Conservation (phyloP, 53 echinoderm and acorn worm genomes). For the Echinarachnius parma region DNA sequence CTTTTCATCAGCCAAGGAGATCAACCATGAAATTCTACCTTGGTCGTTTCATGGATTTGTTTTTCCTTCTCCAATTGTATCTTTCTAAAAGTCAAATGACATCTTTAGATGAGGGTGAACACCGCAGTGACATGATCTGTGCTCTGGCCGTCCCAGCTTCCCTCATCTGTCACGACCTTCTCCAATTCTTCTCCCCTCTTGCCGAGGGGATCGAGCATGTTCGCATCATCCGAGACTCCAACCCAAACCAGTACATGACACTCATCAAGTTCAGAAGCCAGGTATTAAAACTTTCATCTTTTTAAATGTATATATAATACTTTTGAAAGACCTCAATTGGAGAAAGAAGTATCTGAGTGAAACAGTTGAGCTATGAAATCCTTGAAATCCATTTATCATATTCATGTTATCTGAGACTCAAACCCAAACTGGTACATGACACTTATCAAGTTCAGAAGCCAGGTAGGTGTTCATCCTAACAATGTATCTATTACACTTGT, state of each 20-base stretch:
- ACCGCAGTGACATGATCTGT: constrained; percentile 93
- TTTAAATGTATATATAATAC: no score
- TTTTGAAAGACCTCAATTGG: no score
- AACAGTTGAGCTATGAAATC: not conserved
- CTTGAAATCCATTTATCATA: not conserved
- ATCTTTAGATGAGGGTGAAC: constrained; percentile 53
- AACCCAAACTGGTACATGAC: no score
- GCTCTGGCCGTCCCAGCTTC: constrained; percentile 92
- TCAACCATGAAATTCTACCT: not conserved
- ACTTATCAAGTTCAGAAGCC: no score
- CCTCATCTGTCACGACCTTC: constrained; percentile 85
- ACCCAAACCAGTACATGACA: constrained; percentile 96
- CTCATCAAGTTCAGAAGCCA: constrained; percentile 89
- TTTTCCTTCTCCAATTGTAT: not conserved
- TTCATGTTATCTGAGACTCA: no score
- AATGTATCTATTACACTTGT: no score
- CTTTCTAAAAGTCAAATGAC: constrained; percentile 58
- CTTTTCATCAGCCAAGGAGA: no score
- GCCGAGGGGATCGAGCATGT: constrained; percentile 78
- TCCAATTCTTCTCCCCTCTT: constrained; percentile 86
- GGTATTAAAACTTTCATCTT: constrained; percentile 42
- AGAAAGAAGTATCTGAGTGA: not conserved
- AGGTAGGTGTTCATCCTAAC: no score
- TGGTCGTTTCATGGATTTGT: not conserved
- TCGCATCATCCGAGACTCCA: constrained; percentile 81